phyloP scores from a whole-genome alignment of 2,888 invertebrate genomes.

The Cerastoderma edule region DNA sequence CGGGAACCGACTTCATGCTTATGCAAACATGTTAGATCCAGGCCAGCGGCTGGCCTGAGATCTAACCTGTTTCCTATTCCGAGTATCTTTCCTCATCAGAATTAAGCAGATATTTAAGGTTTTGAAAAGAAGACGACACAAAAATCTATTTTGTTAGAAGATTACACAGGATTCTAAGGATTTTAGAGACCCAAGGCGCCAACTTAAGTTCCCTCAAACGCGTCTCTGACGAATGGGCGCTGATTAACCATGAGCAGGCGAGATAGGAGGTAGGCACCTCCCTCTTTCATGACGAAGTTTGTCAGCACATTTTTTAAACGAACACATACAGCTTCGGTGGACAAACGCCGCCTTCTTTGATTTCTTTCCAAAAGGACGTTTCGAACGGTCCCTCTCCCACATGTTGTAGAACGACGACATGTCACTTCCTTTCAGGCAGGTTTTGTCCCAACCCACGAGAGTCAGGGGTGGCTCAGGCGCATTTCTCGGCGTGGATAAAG shows the following conservation, averaged over 20 bases:
- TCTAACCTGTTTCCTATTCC: no score
- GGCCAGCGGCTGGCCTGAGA: no score
- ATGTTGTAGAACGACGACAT: constrained; percentile 57
- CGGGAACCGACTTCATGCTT: no score
- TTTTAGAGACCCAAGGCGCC: no score
- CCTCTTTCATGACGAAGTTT: neutral
- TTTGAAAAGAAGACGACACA: no score
- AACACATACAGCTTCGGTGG: constrained; percentile 47
- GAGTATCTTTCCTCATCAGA: no score
- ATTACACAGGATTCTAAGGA: no score
- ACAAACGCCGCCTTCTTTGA: constrained; percentile 30
- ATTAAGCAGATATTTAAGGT: no score
- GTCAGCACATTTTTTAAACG: constrained; percentile 36
- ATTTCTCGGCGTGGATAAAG: constrained; percentile 47
- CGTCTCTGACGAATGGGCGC: no score
- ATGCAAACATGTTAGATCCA: no score
- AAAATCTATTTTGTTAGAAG: no score
- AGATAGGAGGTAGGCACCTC: constrained; percentile 12
- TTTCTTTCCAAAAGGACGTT: constrained; percentile 49
- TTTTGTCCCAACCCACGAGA: constrained; percentile 6
- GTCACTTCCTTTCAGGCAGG: constrained; percentile 44
- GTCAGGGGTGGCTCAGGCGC: neutral
- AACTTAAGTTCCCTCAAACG: no score
- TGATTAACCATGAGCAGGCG: constrained; percentile 13
- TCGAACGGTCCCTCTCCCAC: constrained; percentile 52